These are phyloP conservation scores for Spermophilus dauricus DNA, from an alignment of 2,113 vertebrate genomes.

Conservation along the genomic window DNA sequence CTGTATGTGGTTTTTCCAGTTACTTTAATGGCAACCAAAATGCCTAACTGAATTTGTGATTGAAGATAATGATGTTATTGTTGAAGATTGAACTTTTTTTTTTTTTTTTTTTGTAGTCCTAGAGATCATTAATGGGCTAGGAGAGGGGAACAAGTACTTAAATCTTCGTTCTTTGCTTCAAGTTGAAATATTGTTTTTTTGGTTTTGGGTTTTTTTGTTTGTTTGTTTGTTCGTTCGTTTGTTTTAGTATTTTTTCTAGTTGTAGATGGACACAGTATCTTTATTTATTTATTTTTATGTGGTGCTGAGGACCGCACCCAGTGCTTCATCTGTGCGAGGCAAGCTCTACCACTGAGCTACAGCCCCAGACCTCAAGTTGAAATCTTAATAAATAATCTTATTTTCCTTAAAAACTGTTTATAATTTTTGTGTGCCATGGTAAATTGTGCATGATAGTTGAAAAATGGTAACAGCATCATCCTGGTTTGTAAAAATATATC, in stretches of 20 bases:
- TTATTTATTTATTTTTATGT: too few species aligned
- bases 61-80: constrained; percentile 30
- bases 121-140: not conserved
- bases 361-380: not conserved
- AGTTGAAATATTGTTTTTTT: constrained; percentile 6
- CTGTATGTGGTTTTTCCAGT: not conserved
- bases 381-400: constrained; percentile 1
- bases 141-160: not conserved
- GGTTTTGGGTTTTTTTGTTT: too few species aligned
- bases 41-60: not conserved
- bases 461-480: not conserved
- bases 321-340: too few species aligned
- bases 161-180: constrained; percentile 7
- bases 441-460: constrained; percentile 27
- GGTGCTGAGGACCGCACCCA: too few species aligned
- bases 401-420: constrained; percentile 42
- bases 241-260: too few species aligned
- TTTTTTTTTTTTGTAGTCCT: too few species aligned
- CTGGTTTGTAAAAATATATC: not conserved
- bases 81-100: not conserved
- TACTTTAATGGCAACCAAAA: constrained; percentile 17
- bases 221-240: too few species aligned
- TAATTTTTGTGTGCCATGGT: not conserved
- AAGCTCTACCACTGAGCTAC: too few species aligned
- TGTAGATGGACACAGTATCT: too few species aligned